Conservation (phyloP, 2,888 invertebrate genomes). For the Busseola fusca region DNA sequence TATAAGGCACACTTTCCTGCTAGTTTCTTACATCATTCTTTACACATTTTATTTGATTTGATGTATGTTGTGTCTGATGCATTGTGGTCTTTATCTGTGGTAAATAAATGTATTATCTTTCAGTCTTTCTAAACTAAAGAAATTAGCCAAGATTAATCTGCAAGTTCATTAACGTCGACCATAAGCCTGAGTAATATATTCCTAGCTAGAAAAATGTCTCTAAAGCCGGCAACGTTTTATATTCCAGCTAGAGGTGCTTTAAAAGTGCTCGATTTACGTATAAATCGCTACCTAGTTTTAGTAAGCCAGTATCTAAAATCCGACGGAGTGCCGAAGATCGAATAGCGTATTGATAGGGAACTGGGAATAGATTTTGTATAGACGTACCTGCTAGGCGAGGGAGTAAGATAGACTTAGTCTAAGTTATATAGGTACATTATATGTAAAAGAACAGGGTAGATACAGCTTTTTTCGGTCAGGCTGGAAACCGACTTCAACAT, state of each 20-base stretch:
- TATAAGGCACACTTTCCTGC: too few relatives aligned
- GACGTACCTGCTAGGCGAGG: neutral
- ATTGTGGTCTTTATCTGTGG: too few relatives aligned
- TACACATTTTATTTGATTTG: too few relatives aligned
- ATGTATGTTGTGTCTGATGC: too few relatives aligned
- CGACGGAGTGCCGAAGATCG: constrained; percentile 29
- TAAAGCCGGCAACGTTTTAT: constrained; percentile 57
- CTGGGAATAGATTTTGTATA: constrained; percentile 15
- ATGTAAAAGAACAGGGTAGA: neutral
- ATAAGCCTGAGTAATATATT: constrained; percentile 56
- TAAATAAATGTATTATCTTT: too few relatives aligned
- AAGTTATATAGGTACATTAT: too few relatives aligned
- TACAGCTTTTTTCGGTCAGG: too few relatives aligned
- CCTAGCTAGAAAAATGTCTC: constrained; percentile 59
- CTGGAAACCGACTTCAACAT: too few relatives aligned
- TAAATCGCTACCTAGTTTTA: constrained; percentile 53
- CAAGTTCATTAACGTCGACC: constrained; percentile 52
- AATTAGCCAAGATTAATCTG: constrained; percentile 50
- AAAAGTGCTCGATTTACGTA: constrained; percentile 53
- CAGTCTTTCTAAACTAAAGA: constrained; percentile 15
- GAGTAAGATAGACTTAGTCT: neutral
- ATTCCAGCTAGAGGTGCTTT: constrained; percentile 41
- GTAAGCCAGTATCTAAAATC: constrained; percentile 32
- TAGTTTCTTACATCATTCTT: too few relatives aligned
- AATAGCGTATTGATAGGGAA: constrained; percentile 30